Evolutionary conservation across 2,888 invertebrate species (phyloP).

Genomic region (Dyspetes luteomarginatus): DNA sequence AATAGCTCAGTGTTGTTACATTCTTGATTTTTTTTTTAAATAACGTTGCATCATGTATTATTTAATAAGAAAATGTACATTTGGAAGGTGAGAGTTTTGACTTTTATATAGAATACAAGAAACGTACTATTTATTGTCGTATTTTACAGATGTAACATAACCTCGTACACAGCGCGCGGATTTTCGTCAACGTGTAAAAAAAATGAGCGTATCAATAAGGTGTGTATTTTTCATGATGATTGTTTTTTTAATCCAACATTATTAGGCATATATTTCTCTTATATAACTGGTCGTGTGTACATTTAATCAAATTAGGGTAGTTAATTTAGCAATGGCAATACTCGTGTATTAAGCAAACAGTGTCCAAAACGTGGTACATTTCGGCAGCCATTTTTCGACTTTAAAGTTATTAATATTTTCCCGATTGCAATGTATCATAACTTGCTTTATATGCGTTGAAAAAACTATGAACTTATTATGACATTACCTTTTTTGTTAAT

Average conservation of each 20-base stretch:
- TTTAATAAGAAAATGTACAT: constrained; percentile 29
- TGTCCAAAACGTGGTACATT: too few relatives aligned
- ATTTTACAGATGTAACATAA: constrained; percentile 66
- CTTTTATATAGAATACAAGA: neutral
- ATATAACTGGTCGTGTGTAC: too few relatives aligned
- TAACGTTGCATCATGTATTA: constrained; percentile 30
- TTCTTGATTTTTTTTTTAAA: constrained; percentile 42
- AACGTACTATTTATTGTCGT: neutral
- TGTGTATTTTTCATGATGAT: constrained; percentile 4
- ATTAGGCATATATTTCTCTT: too few relatives aligned
- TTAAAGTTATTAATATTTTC: too few relatives aligned
- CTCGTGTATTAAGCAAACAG: too few relatives aligned
- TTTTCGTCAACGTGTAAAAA: constrained; percentile 40
- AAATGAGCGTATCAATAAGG: constrained; percentile 41
- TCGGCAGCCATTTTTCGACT: too few relatives aligned
- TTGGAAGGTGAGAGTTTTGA: constrained; percentile 50
- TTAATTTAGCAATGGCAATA: too few relatives aligned
- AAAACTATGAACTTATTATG: too few relatives aligned
- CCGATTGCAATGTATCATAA: too few relatives aligned
- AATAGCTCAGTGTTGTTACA: neutral
- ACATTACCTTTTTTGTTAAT: too few relatives aligned
- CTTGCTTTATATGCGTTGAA: too few relatives aligned
- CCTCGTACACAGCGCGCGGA: constrained; percentile 31
- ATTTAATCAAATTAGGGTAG: too few relatives aligned
- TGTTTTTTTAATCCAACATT: neutral